Evolutionary conservation across 2,113 vertebrate genomes (phyloP), one percentile per base, ranked within the genome.

Genomic region (Xiphias gladius): DNA sequence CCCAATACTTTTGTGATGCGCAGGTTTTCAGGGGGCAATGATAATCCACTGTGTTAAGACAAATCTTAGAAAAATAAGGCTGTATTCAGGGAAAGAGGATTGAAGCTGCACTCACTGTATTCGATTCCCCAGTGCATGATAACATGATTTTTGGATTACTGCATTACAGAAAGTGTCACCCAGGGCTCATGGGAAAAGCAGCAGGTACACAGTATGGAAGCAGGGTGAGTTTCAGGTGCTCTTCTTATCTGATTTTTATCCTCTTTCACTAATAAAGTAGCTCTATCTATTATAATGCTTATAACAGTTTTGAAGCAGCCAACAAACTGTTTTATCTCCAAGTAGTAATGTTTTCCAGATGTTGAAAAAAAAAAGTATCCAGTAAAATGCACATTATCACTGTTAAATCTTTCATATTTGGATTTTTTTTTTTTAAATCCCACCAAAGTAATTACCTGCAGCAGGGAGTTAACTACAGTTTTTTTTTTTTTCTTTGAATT

Each of bases 81-180:
- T 92, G 83, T 75, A 89, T 92, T 87, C 86, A 87, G 67, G 76
- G 81, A 93, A 91, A 94, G 89, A 78, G 91, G 92, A 92, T 91
- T 92, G 90, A 78, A 86, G 86, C 85, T 80, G 83, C 83, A 87
- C 88, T 92, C 88, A 86, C 73, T 91, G 79, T 91, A 80, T 92
- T 87, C 90, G 74, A 93, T 84, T 82, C 91, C 91, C 91, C 19
- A 73, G 73, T 80, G 87, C 71, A 91, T 70, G 85, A 82, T 85
- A 90, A 93, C 93, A 94, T 92, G 93, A 93, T 94, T 93, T 93
- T 89, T 92, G 91, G 92, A 94, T 94, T 94, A 94, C 78, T 89
- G 94, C 88, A 92, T 92, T 91, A 93, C 88, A 89, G 87, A 37
- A 92, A 90, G 91, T 89, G 89, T 91, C 88, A 91, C 87, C 84